phyloP scores from a whole-genome alignment of 2,888 invertebrate genomes.

The Therioaphis trifolii region DNA sequence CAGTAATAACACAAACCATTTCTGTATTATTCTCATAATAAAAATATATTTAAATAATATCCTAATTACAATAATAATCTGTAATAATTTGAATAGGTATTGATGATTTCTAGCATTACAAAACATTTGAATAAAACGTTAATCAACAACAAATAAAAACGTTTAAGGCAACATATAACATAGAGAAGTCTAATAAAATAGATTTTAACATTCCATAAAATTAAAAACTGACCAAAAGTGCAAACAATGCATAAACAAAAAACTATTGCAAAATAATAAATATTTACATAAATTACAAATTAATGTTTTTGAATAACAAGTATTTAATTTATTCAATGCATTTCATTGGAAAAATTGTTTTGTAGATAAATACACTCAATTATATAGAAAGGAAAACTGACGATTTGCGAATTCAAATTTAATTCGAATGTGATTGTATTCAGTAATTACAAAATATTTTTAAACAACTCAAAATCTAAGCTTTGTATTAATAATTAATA shows the following conservation, averaged over 20 bases:
- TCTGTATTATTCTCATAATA: background rate
- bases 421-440: too few relatives aligned
- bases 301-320: too few relatives aligned
- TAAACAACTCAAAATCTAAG: too few relatives aligned
- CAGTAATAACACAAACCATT: background rate
- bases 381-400: too few relatives aligned
- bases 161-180: background rate
- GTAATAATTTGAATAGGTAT: background rate
- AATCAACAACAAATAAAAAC: background rate
- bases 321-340: too few relatives aligned
- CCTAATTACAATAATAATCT: background rate
- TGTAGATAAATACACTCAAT: too few relatives aligned
- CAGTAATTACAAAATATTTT: too few relatives aligned
- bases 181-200: background rate
- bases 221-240: background rate
- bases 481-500: too few relatives aligned
- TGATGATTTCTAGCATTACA: background rate
- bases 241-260: background rate
- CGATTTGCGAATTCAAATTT: too few relatives aligned
- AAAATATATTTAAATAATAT: background rate
- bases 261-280: background rate
- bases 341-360: too few relatives aligned
- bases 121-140: background rate
- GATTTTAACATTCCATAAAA: background rate
- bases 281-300: too few relatives aligned